Percentiles rank a stretch among this genome's conserved stretches.
Evolutionary conservation across 2,797 vertebrate species (phyloP).

Genomic region (Sebastes dallii): DNA sequence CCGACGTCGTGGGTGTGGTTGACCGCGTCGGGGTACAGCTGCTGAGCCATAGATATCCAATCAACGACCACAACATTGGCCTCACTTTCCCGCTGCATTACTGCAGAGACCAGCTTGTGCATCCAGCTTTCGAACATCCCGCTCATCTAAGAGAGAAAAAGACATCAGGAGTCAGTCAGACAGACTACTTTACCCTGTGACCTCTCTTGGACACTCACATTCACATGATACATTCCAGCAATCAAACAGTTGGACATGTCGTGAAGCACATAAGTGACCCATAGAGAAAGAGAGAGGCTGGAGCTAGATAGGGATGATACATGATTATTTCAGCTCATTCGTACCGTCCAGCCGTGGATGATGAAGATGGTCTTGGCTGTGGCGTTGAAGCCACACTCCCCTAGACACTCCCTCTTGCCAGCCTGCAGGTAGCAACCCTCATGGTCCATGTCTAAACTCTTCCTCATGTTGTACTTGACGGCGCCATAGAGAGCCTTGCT

Average conservation of each 20-base stretch:
- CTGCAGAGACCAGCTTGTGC: conserved; percentile 85
- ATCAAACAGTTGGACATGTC: not conserved
- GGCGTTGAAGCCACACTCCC: conserved; percentile 88
- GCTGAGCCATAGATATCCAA: conserved; percentile 90
- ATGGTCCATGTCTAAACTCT: conserved; percentile 77
- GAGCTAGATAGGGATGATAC: not conserved
- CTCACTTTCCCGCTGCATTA: conserved; percentile 85
- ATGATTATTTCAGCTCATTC: not conserved
- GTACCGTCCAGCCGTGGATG: conserved; percentile 96
- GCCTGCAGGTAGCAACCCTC: conserved; percentile 85
- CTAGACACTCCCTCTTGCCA: conserved; percentile 72
- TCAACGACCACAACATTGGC: conserved; percentile 93
- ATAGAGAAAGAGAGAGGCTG: not conserved
- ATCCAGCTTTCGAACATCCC: conserved; percentile 92
- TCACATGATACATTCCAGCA: conserved; percentile 44
- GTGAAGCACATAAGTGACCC: not conserved
- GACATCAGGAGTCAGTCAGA: not conserved
- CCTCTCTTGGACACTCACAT: conserved; percentile 13
- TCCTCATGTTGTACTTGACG: conserved; percentile 86
- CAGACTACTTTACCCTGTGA: not conserved
- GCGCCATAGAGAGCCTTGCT: not conserved
- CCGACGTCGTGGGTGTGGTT: conserved; percentile 88
- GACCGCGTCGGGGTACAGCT: conserved; percentile 91
- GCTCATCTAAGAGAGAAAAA: conserved; percentile 83
- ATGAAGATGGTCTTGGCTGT: conserved; percentile 93